A percentile compares a stretch with the other conserved stretches of the same genome.
Evolutionary conservation across 2,113 vertebrate species (phyloP).

Genomic region (Nesoenas mayeri): DNA sequence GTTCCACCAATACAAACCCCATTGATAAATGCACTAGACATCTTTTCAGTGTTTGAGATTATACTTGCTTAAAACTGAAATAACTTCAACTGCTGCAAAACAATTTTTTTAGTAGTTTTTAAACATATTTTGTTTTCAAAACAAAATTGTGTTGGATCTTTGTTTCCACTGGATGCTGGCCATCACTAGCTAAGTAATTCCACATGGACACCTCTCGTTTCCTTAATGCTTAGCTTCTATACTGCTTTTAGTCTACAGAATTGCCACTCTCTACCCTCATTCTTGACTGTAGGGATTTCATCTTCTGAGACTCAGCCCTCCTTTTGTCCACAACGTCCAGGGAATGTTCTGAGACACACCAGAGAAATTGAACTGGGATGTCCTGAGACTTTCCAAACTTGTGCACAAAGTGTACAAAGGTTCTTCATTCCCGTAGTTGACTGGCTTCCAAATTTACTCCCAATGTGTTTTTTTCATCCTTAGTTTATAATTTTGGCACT

Average conservation of each 20-base stretch:
- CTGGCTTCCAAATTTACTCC: neutral
- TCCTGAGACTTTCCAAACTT: neutral
- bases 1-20: neutral
- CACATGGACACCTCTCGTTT: neutral
- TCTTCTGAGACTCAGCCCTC: neutral
- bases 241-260: neutral
- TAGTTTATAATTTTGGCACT: slow-evolving; percentile 74
- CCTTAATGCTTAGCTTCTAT: neutral
- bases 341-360: neutral
- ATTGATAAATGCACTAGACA: neutral
- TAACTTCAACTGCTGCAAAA: neutral
- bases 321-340: neutral
- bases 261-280: neutral
- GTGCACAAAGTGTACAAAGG: neutral
- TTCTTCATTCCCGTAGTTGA: neutral
- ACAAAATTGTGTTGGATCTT: neutral
- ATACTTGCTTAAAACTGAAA: neutral
- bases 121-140: neutral
- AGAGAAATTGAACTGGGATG: neutral
- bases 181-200: neutral
- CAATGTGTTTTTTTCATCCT: neutral
- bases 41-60: neutral
- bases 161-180: slow-evolving; percentile 8
- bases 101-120: neutral
- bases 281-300: neutral